Conservation (phyloP, 1,140 invertebrate genomes). For the Papilio glaucus region DNA sequence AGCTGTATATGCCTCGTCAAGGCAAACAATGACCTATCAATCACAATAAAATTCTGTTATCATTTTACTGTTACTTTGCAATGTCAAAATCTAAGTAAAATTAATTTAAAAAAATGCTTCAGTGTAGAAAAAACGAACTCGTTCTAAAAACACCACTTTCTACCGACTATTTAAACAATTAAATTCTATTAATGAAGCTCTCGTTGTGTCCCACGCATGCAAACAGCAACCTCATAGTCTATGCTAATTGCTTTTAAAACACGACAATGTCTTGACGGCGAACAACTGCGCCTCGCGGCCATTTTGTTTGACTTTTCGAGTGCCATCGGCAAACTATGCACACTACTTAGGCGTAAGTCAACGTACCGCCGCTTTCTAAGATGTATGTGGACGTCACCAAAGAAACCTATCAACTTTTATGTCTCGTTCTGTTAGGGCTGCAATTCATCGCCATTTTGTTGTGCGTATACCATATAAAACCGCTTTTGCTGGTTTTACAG, state of each 20-base stretch:
- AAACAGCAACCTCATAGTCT: slow-evolving; percentile 47
- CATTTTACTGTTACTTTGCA: too few species aligned
- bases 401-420: slow-evolving; percentile 33
- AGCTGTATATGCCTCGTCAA: not conserved
- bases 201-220: slow-evolving; percentile 40
- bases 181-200: slow-evolving; percentile 27
- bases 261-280: slow-evolving; percentile 42
- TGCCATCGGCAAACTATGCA: slow-evolving; percentile 50
- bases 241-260: slow-evolving; percentile 54
- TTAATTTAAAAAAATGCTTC: not conserved
- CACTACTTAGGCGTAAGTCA: slow-evolving; percentile 51
- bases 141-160: slow-evolving; percentile 5
- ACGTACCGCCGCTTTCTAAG: slow-evolving; percentile 41
- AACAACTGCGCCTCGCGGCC: slow-evolving; percentile 47
- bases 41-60: not conserved
- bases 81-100: too few species aligned
- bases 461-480: slow-evolving; percentile 17
- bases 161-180: slow-evolving; percentile 22
- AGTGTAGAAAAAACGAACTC: not conserved
- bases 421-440: slow-evolving; percentile 13
- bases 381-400: slow-evolving; percentile 8
- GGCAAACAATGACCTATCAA: not conserved
- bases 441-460: slow-evolving; percentile 4
- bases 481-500: slow-evolving; percentile 33
- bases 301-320: slow-evolving; percentile 57